A percentile compares a stretch with the other conserved stretches of the same genome.
These are phyloP conservation scores for Scaptodrosophila latifasciaeformis DNA, from an alignment of 2,888 invertebrate genomes.

Conservation along the genomic window DNA sequence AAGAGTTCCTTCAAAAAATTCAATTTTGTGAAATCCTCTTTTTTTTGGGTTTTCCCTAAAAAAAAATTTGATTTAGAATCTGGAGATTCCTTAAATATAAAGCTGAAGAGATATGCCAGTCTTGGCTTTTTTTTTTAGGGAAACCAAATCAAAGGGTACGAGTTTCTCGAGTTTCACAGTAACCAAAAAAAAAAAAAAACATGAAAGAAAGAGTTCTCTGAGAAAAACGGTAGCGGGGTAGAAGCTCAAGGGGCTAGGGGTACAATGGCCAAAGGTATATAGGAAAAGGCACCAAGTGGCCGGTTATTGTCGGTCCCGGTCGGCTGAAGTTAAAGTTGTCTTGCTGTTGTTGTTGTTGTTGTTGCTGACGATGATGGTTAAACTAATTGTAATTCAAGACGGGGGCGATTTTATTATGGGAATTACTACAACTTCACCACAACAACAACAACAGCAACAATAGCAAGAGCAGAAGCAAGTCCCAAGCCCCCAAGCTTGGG, in stretches of 20 bases:
- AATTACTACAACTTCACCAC: conserved; percentile 66
- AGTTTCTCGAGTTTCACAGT: too few species aligned
- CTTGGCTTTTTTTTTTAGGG: too few species aligned
- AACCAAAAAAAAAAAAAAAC: conserved; percentile 4
- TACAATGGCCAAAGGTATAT: too few species aligned
- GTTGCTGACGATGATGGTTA: conserved; percentile 17
- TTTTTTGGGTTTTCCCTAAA: too few species aligned
- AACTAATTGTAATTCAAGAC: conserved; percentile 74
- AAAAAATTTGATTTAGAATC: too few species aligned
- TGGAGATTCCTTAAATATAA: too few species aligned
- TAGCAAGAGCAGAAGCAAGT: too few species aligned
- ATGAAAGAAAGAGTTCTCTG: conserved; percentile 6
- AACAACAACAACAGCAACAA: conserved; percentile 16
- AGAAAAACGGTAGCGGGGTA: conserved; percentile 1
- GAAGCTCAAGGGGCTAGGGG: too few species aligned
- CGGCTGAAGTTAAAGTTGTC: conserved; percentile 16
- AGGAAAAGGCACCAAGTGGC: conserved; percentile 20
- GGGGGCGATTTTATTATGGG: conserved; percentile 74
- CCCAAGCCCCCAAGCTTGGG: neutral
- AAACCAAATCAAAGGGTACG: conserved; percentile 6
- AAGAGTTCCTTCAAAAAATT: neutral
- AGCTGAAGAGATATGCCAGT: too few species aligned
- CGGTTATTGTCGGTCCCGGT: conserved; percentile 9
- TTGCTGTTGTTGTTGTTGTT: too few species aligned
- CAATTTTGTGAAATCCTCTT: too few species aligned